Evolutionary conservation across 1,140 invertebrate genomes (phyloP), one percentile per base, ranked within the genome.

Genomic region (Trachymyrmex cornetzi): DNA sequence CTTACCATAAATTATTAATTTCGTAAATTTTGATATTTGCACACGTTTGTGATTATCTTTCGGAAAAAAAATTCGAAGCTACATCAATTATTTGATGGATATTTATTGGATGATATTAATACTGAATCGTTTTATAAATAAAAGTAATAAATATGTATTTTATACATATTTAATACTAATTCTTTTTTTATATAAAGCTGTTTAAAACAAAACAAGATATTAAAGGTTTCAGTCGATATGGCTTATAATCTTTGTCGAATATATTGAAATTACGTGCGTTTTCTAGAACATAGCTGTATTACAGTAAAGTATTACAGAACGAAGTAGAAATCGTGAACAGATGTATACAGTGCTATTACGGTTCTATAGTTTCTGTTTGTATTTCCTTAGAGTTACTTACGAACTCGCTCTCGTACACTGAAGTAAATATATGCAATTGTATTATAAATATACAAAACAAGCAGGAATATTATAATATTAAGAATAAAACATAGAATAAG

Each of bases 371-470:
- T 89, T 84, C 53, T 55, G 88, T 75, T 86, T 79, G 50, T 75
- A 80, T 82, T 86, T 86, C 50, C 84, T 88, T 61, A 74, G 81
- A 86, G 77, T 77, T 86, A 61, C 87, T 89, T 77, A 91, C 30
- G 72, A 80, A 85, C 61, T 89, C 86, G 87, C 86, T 91, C 82
- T 90, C 88, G 90, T 87, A 88, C 86, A 89, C 66, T 89, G 85
- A 72, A 90, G 77, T 90, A 91, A 85, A 91, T 89, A 71, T 85
- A 88, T 57, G 87, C 72, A 87, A 77, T 92, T 92, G 91, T 92
- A 91, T 90, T 75, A 92, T 93, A 93, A 91, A 84, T 55, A 84
- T 44, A 85, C 27, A 89, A 89, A 87, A 22, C 67, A 87, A 88
- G 79, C 79, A 74, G 69, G 88, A 89, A 80, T 89, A 89, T 88